Base-by-base conservation (phyloP, 2,113 vertebrate genomes). In the Litocranius walleri region DNA sequence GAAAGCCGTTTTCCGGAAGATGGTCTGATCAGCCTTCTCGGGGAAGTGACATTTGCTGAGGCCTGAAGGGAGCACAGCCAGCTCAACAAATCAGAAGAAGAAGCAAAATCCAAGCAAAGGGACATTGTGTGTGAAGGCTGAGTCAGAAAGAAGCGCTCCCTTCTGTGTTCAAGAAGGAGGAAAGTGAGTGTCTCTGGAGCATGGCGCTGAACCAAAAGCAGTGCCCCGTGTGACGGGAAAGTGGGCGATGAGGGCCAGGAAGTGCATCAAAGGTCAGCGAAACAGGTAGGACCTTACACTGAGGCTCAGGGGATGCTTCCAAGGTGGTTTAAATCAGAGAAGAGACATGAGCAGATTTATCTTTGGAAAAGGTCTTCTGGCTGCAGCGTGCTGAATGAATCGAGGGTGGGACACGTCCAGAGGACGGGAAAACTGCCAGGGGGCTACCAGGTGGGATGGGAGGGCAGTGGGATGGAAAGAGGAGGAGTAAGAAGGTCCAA, bases 161-260 rank as follows among this genome's bases (percentile, higher is more conserved):
- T 57, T 95, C 64, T 29, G 88, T 80, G 29, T 54, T 71, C 2
- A 13, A 61, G 33, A 54, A n/a, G 17, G 16, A 50, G 13, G 11
- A 25, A 90, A n/a, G 17, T 17, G 19, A 29, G 43, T 33, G 33
- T 71, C 9, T 67, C 43, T 61, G 25, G 45, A 67, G 30, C 4
- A 3, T 0, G 1, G 3, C 0, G 5, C 19, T 4, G 7, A 86
- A 40, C 52, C 33, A 13, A 77, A 19, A 33, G 5, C 2, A 0
- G 8, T 0, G 2, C 29, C 50, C 1, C 4, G 1, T 23, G 45
- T 82, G 54, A 7, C 11, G 1, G 2, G 27, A 61, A 30, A 59
- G 19, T 27, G 50, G 43, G 16, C 43, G 8, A 36, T 11, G 71
- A 50, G 19, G 57, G 13, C 40, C 36, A 9, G 30, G 6, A 48